Percentiles rank a stretch among this genome's conserved stretches.
Conservation (phyloP, 64 coral and sea anemone genomes). For the Stichodactyla helianthus region DNA sequence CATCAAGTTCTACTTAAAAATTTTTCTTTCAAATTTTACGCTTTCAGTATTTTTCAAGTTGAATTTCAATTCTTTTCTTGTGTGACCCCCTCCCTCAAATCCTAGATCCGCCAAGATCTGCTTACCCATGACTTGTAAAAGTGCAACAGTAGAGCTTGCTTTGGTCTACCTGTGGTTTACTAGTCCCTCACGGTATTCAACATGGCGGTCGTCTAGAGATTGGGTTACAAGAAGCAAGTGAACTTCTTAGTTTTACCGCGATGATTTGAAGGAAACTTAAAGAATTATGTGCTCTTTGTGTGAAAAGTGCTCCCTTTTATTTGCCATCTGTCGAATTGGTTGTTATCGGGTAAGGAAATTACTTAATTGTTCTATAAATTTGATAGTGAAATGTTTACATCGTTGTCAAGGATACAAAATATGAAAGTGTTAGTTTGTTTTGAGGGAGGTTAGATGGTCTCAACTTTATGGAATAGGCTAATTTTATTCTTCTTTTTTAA, state of each 20-base stretch:
- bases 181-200: slow-evolving; percentile 15
- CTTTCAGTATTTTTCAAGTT: no score
- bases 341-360: slow-evolving; percentile 77
- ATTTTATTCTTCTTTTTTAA: background rate
- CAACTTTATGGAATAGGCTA: background rate
- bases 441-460: background rate
- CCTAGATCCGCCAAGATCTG: no score
- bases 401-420: background rate
- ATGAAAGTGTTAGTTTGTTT: background rate
- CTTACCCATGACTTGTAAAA: no score
- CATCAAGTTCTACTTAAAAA: no score
- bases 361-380: background rate
- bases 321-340: slow-evolving; percentile 73
- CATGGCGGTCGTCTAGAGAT: slow-evolving; percentile 51
- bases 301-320: slow-evolving; percentile 71
- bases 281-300: slow-evolving; percentile 63
- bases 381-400: background rate
- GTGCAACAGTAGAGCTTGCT: no score
- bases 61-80: no score
- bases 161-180: background rate
- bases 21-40: no score
- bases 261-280: background rate
- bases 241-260: background rate
- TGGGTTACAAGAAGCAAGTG: background rate
- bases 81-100: no score